phyloP scores from a whole-genome alignment of 2,797 vertebrate species.

The Thaleichthys pacificus region DNA sequence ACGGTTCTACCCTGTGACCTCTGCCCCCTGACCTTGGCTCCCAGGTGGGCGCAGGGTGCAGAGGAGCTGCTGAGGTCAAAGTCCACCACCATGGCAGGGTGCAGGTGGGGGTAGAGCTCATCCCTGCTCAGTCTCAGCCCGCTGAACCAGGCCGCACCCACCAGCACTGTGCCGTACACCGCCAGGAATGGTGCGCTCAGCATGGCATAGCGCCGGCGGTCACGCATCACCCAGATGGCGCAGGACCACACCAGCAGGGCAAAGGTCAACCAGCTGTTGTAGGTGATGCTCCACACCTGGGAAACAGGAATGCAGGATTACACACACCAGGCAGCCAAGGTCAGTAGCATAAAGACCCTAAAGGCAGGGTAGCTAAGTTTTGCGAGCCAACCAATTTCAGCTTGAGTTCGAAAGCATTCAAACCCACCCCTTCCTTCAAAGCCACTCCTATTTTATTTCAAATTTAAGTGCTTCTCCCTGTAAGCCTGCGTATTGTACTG shows the following conservation, averaged over 20 bases:
- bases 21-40: constrained; percentile 65
- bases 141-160: constrained; percentile 73
- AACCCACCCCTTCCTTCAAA: no score
- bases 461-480: no score
- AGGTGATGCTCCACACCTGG: constrained; percentile 79
- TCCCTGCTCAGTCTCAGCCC: constrained; percentile 71
- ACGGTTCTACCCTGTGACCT: not conserved
- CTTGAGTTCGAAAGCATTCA: no score
- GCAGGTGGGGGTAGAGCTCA: constrained; percentile 73
- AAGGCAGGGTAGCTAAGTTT: not conserved
- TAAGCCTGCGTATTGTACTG: not conserved
- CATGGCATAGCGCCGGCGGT: constrained; percentile 77
- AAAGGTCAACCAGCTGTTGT: constrained; percentile 77
- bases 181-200: constrained; percentile 84
- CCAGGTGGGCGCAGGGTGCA: constrained; percentile 75
- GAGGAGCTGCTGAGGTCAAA: constrained; percentile 75
- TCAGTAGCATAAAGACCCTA: not conserved
- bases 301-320: not conserved
- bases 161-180: constrained; percentile 75
- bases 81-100: constrained; percentile 70
- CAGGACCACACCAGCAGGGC: constrained; percentile 81
- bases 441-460: no score
- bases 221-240: constrained; percentile 74
- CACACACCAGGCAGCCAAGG: not conserved
- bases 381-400: no score